Conservation (phyloP, 1,140 invertebrate species). For the Hydropsyche tenuis region DNA sequence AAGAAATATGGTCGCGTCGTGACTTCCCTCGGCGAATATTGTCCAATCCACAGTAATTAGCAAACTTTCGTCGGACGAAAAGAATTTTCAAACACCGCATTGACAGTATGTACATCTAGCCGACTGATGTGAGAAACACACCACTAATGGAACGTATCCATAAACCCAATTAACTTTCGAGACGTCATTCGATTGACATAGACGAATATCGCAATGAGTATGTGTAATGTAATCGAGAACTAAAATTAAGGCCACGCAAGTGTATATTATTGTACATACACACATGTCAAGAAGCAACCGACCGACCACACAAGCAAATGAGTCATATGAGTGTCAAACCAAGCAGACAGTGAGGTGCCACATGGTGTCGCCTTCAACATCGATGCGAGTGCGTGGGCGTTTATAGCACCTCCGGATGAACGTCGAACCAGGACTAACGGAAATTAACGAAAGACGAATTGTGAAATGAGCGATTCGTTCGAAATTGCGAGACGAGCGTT, state of each 20-base stretch:
- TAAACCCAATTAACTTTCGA: too few species aligned
- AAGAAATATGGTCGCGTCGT: too few species aligned
- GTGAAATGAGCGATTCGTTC: background rate
- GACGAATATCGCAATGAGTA: too few species aligned
- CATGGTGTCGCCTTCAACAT: background rate
- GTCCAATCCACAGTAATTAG: too few species aligned
- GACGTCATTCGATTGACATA: too few species aligned
- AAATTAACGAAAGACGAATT: background rate
- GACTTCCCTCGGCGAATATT: too few species aligned
- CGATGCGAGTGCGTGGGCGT: background rate
- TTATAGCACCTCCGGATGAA: background rate
- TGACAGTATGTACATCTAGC: too few species aligned
- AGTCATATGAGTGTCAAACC: background rate
- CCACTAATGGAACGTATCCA: too few species aligned
- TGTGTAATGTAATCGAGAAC: background rate
- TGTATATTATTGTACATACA: background rate
- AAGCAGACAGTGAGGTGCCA: slow-evolving; percentile 21
- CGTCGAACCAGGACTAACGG: background rate
- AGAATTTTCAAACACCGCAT: too few species aligned
- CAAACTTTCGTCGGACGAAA: too few species aligned
- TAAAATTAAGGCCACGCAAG: slow-evolving; percentile 15
- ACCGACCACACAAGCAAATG: background rate
- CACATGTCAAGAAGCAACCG: background rate
- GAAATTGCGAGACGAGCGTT: too few species aligned
- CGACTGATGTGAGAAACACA: too few species aligned